Percentiles rank a stretch among this genome's conserved stretches.
phyloP scores from a whole-genome alignment of 2,113 vertebrate genomes.

The Piaya cayana region DNA sequence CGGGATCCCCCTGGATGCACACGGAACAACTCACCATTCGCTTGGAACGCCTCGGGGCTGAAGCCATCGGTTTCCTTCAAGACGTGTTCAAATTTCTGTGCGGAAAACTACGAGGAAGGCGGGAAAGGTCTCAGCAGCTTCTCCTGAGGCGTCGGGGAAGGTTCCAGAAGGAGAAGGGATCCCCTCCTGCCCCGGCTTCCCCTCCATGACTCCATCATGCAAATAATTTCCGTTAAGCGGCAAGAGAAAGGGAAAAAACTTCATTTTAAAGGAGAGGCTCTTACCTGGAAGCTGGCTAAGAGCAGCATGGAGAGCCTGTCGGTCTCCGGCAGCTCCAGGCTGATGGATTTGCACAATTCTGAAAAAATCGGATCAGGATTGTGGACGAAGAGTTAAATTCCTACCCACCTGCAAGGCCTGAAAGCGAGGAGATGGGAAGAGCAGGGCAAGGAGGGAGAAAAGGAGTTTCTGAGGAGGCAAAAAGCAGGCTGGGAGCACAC shows the following conservation, averaged over 20 bases:
- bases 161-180: neutral
- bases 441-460: neutral
- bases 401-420: too few relatives aligned
- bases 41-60: conserved; percentile 57
- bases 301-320: conserved; percentile 69
- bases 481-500: neutral
- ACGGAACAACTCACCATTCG: conserved; percentile 44
- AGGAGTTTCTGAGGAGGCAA: neutral
- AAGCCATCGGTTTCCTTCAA: conserved; percentile 56
- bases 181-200: accelerated
- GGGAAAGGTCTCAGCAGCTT: neutral
- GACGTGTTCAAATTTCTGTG: conserved; percentile 66
- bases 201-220: neutral
- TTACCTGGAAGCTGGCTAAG: conserved; percentile 74
- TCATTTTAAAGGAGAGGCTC: neutral
- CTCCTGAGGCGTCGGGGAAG: accelerated
- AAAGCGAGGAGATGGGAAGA: neutral
- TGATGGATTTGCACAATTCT: conserved; percentile 75
- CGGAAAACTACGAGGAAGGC: conserved; percentile 65
- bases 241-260: neutral
- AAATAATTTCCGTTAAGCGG: accelerated
- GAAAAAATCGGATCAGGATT: neutral
- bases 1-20: neutral
- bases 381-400: neutral
- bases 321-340: conserved; percentile 58